Evolutionary conservation across 2,797 vertebrate species (phyloP), one percentile per base, ranked within the genome.

Genomic region (Falco columbarius): DNA sequence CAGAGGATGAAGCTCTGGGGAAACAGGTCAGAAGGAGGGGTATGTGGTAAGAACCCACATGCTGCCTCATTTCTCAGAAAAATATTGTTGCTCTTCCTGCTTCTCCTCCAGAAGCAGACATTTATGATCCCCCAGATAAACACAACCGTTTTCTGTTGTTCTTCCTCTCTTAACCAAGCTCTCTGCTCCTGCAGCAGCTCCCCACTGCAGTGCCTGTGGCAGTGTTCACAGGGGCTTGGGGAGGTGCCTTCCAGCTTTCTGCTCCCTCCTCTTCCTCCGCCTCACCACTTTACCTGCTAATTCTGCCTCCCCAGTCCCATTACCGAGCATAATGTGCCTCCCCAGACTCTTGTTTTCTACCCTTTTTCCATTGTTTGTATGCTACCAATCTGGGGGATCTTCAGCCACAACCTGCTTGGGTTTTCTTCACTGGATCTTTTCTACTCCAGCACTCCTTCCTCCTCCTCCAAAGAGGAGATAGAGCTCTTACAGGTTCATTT

Each of bases 41-140:
- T 32, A 14, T 17, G 21, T 15, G 90, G 61, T 23, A 58, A 70
- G 84, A 52, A 18, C 26, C 12, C 38, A 30, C 9, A 21, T 0
- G 0, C 29, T 29, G 3, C 55, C 89, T 81, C 4, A 38, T 56
- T 79, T 91, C 67, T 90, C 55, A 80, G 83, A 90, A 92, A 84
- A 95, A 52, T 23, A 63, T 44, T n/a, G 27, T 30, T 4, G 1
- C n/a, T 15, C 40, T 74, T 85, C 86, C 80, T 79, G 58, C n/a
- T 89, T 55, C 63, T 76, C 75, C 62, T 65, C 55, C 73, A 84
- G 73, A 40, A 86, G 13, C n/a, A 82, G 27, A 21, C 9, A 63
- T 27, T 92, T 90, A 8, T 15, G 77, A 77, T 65, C 17, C n/a
- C 56, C 4, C 73, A 71, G 77, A 93, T 61, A 95, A 95, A 92